Conservation (phyloP, 1,140 invertebrate species). For the Charaxes varanes region DNA sequence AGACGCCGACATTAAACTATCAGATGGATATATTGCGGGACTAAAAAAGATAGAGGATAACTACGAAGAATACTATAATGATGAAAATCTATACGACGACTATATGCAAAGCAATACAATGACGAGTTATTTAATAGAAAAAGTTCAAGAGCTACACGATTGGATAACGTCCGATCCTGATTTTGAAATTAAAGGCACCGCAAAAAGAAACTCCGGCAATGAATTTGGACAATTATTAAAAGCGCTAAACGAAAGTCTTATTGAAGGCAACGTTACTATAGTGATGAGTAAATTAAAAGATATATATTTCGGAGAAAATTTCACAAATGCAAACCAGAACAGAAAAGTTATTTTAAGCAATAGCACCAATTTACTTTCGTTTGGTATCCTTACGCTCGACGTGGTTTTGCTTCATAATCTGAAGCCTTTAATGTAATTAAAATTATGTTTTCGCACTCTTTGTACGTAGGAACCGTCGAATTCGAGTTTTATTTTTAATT, state of each 20-base stretch:
- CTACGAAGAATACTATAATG: slow-evolving; percentile 57
- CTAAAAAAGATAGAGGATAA: slow-evolving; percentile 28
- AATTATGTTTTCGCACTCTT: too few relatives aligned
- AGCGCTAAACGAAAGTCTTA: slow-evolving; percentile 66
- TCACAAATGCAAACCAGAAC: slow-evolving; percentile 30
- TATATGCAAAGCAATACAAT: slow-evolving; percentile 63
- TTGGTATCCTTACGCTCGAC: too few relatives aligned
- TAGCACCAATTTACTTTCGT: too few relatives aligned
- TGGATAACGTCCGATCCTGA: slow-evolving; percentile 65
- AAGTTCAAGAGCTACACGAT: slow-evolving; percentile 70
- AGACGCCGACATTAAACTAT: slow-evolving; percentile 26
- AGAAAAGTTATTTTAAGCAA: slow-evolving; percentile 51
- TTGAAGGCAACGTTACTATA: slow-evolving; percentile 62
- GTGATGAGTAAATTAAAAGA: slow-evolving; percentile 68
- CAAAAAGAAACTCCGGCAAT: slow-evolving; percentile 23
- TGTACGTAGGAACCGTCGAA: too few relatives aligned
- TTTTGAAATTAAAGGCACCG: slow-evolving; percentile 27
- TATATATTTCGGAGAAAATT: slow-evolving; percentile 64
- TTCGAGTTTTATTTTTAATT: too few relatives aligned
- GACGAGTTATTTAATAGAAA: slow-evolving; percentile 63
- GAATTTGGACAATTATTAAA: slow-evolving; percentile 50
- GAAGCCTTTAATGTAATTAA: too few relatives aligned
- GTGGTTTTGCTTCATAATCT: too few relatives aligned
- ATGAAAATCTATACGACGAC: slow-evolving; percentile 59
- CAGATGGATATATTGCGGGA: slow-evolving; percentile 31